Conservation (phyloP, 2,113 vertebrate species). For the Alexandromys fortis region DNA sequence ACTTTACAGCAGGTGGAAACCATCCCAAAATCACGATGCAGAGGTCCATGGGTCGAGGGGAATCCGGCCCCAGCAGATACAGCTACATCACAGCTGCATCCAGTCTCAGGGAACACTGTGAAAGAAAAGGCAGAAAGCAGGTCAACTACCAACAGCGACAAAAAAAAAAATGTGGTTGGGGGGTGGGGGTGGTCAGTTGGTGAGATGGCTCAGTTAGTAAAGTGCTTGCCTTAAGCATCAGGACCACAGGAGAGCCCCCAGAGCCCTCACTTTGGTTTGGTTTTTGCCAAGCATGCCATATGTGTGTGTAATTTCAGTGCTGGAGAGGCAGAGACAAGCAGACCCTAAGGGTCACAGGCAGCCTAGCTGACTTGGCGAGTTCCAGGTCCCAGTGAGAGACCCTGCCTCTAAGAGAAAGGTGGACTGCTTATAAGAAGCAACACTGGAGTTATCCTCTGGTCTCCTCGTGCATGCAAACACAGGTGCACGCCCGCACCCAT, state of each 20-base stretch:
- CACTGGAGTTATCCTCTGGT: background rate
- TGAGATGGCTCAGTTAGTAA: background rate
- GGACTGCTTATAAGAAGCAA: background rate
- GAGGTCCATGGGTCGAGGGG: no score
- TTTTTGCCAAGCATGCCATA: background rate
- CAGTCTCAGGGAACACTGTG: no score
- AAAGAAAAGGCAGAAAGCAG: no score
- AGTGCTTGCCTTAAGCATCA: background rate
- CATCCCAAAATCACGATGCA: no score
- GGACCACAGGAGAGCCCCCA: background rate
- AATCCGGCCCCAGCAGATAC: no score
- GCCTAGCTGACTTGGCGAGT: background rate
- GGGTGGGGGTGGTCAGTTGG: background rate
- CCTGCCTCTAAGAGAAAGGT: background rate
- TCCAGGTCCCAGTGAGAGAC: background rate
- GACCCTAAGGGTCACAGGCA: background rate
- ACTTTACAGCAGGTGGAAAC: no score
- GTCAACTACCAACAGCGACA: no score
- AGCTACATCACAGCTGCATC: no score
- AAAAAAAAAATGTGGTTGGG: background rate
- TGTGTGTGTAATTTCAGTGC: background rate
- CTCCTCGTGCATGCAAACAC: background rate
- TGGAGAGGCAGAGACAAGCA: background rate
- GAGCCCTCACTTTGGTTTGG: background rate
- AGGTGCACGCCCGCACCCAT: background rate